Evolutionary conservation across 2,113 vertebrate species (phyloP), one percentile per base, ranked within the genome.

Genomic region (Tympanuchus pallidicinctus): DNA sequence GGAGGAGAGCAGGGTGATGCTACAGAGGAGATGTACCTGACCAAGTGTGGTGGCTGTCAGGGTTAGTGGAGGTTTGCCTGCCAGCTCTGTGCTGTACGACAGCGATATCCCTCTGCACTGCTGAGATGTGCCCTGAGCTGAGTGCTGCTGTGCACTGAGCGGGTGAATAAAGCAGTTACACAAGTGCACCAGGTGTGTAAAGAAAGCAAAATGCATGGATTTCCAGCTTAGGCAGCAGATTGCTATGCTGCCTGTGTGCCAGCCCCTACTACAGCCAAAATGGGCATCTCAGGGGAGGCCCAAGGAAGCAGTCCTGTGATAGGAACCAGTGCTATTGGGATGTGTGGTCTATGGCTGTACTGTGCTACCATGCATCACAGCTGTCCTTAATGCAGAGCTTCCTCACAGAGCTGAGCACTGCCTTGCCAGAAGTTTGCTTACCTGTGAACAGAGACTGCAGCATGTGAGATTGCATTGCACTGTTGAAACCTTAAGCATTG

Each of bases 351-450:
- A 38, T 1, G 43, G 71, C 73, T 42, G 81, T 27, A 36, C 10
- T 13, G 5, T 30, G 2, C 60, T 11, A 80, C 59, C 43, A 3
- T 22, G 27, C 34, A 11, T 10, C 59, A 2, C 30, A 7, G 77
- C 72, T 85, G 79, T 12, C 50, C 12, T 7, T 27, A 25, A 17
- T 5, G 59, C 15, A 8, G 27, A 13, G 30, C 7, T 6, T 42
- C n/a, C 82, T 30, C 72, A 3, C 0, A 4, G 66, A 22, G 15
- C 2, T 1, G 0, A 10, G 45, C 21, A 0, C 47, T 10, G 0
- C 10, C 21, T 60, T 11, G 6, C 10, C 36, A 0, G 1, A 15
- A 45, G 3, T 19, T 43, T 2, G 5, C 43, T 12, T 7, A 12
- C 8, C 38, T 60, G 32, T 4, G 10, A 21, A 5, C 1, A 4